These are phyloP conservation scores for Dicyrtoma fusca DNA, from an alignment of 2,888 invertebrate genomes.

Conservation along the genomic window DNA sequence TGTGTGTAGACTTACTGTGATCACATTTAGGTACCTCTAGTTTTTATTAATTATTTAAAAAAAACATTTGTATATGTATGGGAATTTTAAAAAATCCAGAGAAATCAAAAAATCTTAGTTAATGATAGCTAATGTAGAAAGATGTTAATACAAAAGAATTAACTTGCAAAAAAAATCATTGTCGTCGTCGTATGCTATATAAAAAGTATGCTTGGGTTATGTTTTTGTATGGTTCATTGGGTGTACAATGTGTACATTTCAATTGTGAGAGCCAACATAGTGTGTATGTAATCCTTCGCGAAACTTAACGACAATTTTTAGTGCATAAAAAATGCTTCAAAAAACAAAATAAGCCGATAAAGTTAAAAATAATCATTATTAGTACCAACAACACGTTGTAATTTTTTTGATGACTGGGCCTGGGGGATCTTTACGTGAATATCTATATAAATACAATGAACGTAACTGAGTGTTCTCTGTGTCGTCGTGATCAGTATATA, in stretches of 20 bases:
- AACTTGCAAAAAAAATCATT: no score
- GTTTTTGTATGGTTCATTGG: neutral
- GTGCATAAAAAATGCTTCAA: slow-evolving; percentile 3
- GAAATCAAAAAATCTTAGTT: slow-evolving; percentile 8
- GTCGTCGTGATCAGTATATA: no score
- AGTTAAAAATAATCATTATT: slow-evolving; percentile 8
- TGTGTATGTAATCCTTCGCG: neutral
- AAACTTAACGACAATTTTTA: no score
- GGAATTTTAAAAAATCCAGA: neutral
- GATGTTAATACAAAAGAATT: neutral
- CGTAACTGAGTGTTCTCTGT: neutral
- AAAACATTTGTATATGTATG: slow-evolving; percentile 10
- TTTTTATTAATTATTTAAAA: slow-evolving; percentile 25
- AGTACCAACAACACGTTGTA: neutral
- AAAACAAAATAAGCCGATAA: neutral
- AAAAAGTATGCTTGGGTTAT: neutral
- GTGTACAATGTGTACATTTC: neutral
- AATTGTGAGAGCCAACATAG: neutral
- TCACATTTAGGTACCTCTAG: slow-evolving; percentile 49
- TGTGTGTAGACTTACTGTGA: slow-evolving; percentile 51
- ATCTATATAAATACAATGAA: neutral
- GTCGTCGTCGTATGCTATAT: neutral
- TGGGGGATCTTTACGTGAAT: neutral
- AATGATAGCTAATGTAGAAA: neutral
- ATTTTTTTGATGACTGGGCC: neutral